Evolutionary conservation across 2,888 invertebrate genomes (phyloP).

Genomic region (Coleophora flavipennella): DNA sequence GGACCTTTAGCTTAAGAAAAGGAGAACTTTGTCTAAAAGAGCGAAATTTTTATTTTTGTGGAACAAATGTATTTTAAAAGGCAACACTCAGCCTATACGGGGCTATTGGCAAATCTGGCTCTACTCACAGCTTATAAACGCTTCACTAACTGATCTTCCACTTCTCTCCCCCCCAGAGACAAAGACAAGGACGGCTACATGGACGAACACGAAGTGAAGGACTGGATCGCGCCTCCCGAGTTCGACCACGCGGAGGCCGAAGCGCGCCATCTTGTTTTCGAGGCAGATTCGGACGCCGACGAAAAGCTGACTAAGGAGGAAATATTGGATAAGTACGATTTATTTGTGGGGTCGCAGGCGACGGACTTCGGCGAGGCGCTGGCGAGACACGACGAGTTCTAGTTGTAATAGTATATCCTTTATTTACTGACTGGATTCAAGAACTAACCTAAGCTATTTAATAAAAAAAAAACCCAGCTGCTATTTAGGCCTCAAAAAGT

Average conservation of each 20-base stretch:
- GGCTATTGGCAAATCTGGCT: too few species aligned
- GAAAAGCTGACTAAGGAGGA: constrained; percentile 91
- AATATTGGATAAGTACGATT: constrained; percentile 94
- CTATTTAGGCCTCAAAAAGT: too few species aligned
- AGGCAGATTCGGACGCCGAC: constrained; percentile 94
- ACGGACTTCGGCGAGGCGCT: constrained; percentile 99
- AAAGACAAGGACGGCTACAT: constrained; percentile 92
- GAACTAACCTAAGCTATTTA: too few species aligned
- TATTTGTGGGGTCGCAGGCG: constrained; percentile 98
- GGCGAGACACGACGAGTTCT: constrained; percentile 96
- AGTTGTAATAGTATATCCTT: constrained; percentile 33
- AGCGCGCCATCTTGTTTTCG: constrained; percentile 94
- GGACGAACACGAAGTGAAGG: constrained; percentile 89
- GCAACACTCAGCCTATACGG: too few species aligned
- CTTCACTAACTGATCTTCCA: too few species aligned
- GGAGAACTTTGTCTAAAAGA: too few species aligned
- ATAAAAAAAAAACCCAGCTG: too few species aligned
- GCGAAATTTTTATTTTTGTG: too few species aligned
- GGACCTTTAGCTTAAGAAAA: too few species aligned
- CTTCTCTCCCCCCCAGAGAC: constrained; percentile 65
- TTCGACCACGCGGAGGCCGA: constrained; percentile 99
- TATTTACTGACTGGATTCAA: too few species aligned
- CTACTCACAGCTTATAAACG: too few species aligned
- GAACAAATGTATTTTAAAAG: too few species aligned
- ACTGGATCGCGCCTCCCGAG: constrained; percentile 96